Percentiles rank a stretch among this genome's conserved stretches.
Conservation (phyloP, 2,113 vertebrate genomes). For the Aleadryas rufinucha region DNA sequence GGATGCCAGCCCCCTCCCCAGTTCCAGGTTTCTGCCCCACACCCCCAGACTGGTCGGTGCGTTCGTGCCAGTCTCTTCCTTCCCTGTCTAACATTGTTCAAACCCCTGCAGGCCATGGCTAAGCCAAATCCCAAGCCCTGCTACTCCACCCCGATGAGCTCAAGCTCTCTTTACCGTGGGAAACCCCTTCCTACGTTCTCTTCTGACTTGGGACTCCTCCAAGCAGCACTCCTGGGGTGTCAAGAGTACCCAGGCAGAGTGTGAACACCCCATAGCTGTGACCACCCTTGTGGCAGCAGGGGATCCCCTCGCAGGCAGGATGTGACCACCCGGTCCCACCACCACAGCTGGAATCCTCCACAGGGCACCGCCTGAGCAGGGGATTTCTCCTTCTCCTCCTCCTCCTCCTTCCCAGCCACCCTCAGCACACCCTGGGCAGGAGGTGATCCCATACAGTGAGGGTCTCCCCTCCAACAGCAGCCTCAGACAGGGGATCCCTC, state of each 20-base stretch:
- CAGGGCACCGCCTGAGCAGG: not conserved
- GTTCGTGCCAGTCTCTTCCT: not conserved
- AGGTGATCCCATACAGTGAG: not conserved
- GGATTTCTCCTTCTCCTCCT: not conserved
- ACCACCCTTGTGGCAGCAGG: not conserved
- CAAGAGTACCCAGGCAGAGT: not conserved
- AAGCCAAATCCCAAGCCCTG: not conserved
- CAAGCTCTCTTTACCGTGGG: not conserved
- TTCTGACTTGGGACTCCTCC: not conserved
- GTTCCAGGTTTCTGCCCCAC: not conserved
- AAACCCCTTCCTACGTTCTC: not conserved
- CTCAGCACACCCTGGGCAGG: not conserved
- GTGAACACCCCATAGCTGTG: not conserved
- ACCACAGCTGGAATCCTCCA: not conserved
- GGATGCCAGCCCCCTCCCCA: not conserved
- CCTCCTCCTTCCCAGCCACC: not conserved
- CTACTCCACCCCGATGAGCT: not conserved
- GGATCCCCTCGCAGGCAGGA: not conserved
- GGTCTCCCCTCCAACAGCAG: not conserved
- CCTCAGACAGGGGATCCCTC: not conserved
- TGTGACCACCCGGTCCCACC: not conserved
- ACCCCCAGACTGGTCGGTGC: fast-evolving
- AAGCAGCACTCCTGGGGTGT: not conserved
- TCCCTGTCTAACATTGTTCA: fast-evolving
- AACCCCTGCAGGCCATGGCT: fast-evolving